Evolutionary conservation across 2,888 invertebrate species (phyloP), one percentile per base, ranked within the genome.

Genomic region (Diachrysia chrysitis): DNA sequence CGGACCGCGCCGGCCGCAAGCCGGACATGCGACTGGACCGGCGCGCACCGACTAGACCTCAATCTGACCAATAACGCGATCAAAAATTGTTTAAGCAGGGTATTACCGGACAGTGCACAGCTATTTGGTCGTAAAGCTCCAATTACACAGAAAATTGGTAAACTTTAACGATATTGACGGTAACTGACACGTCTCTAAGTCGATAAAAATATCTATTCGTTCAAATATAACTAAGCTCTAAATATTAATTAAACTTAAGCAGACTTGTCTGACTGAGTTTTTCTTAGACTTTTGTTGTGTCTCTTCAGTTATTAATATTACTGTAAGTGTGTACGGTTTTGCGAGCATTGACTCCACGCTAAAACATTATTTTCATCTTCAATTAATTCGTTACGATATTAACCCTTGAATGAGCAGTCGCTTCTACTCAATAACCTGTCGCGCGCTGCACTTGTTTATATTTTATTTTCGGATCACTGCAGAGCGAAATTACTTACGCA

Each of bases 381-480:
- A 14, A 48, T 48, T 17, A 48, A 19, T 10, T 19, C 17, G 10
- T 17, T 48, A 19, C 17, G 2, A 48, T 10, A 48, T 17, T 17
- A 5, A 46, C 17, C 46, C 46, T 17, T 17, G 46, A n/a, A 42
- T 42, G 46, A 46, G 7, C 46, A 46, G 46, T 46, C 17, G 17
- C 16, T 17, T 48, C 19, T 14, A 53, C 21, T 53, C 23, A 53
- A 21, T 21, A 23, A 23, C 6, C 23, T 23, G 21, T 23, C 53
- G 23, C 17, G 2, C 17, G n/a, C 29, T 37, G 17, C 32, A 19
- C 12, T 46, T 16, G 29, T 66, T 71, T 37, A 46, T 29, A 16
- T 63, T 17, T 21, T n/a, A 7, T 19, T 2, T 14, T 25, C 58
- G 58, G 61, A 64, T 69, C 69, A 64, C 16, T 61, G 61, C 69